Evolutionary conservation across 2,113 vertebrate genomes (phyloP).

Genomic region (Rhizomys pruinosus): DNA sequence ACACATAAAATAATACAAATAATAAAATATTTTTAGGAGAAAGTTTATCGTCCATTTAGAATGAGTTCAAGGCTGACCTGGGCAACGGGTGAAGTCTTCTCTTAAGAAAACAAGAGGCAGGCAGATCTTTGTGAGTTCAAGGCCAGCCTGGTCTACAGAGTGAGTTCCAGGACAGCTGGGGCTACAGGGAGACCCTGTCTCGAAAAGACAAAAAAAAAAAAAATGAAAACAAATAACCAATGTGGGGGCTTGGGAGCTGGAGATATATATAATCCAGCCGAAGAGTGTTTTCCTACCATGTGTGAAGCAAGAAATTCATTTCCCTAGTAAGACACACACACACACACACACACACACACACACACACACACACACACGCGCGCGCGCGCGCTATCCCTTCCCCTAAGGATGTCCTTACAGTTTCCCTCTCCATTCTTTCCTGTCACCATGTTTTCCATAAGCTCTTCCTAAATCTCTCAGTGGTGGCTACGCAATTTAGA

Average conservation of each 20-base stretch:
- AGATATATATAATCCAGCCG: neutral
- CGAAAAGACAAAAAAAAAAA: no score
- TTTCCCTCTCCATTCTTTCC: neutral
- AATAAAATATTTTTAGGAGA: no score
- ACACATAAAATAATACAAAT: no score
- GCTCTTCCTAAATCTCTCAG: neutral
- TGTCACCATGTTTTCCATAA: neutral
- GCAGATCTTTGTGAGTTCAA: no score
- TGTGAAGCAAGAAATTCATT: neutral
- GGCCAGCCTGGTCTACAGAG: no score
- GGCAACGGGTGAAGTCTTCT: neutral
- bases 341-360: neutral
- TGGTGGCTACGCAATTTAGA: neutral
- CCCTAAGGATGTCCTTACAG: no score
- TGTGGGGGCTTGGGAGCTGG: no score
- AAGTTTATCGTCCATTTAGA: no score
- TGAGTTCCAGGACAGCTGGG: no score
- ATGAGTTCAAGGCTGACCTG: neutral
- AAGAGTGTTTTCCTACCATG: neutral
- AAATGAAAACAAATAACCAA: no score
- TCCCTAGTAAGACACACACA: neutral
- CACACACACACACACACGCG: neutral
- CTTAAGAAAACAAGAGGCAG: neutral
- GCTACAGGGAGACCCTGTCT: no score
- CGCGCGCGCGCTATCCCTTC: neutral